A percentile compares a stretch with the other conserved stretches of the same genome.
These are phyloP conservation scores for Arvicanthis niloticus DNA, from an alignment of 2,113 vertebrate genomes.

Conservation along the genomic window DNA sequence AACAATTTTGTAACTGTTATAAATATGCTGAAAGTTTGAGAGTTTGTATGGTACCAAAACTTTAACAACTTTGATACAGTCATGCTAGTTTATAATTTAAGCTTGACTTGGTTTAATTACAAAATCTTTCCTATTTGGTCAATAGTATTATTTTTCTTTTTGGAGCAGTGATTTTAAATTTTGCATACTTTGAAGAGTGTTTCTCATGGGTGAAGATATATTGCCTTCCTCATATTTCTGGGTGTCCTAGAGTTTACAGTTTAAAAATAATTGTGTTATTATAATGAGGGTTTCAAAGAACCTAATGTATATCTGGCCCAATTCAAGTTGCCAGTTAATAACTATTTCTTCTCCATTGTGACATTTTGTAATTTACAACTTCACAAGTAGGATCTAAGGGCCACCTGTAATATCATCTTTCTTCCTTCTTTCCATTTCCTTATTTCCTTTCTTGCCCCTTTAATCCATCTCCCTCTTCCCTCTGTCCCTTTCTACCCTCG, in stretches of 20 bases:
- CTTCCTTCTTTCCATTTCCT: too few relatives aligned
- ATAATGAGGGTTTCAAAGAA: background rate
- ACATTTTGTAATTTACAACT: background rate
- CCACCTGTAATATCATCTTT: fast-evolving
- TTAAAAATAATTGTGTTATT: background rate
- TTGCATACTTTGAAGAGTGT: background rate
- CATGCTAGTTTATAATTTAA: background rate
- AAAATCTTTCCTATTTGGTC: background rate
- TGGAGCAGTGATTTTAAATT: background rate
- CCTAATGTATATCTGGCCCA: background rate
- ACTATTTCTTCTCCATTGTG: background rate
- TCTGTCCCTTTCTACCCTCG: background rate
- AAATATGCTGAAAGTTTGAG: background rate
- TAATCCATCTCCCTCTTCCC: too few relatives aligned
- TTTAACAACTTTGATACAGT: background rate
- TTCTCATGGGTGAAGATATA: background rate
- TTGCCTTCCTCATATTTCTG: background rate
- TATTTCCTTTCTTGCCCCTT: too few relatives aligned
- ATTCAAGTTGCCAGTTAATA: background rate
- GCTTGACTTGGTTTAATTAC: background rate
- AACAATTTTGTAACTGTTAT: background rate
- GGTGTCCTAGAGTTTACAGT: background rate
- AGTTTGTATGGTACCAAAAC: background rate
- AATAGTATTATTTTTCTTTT: background rate
- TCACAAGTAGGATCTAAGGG: background rate